Conservation (phyloP, 1,140 invertebrate genomes). For the Coenobita brevimanus region DNA sequence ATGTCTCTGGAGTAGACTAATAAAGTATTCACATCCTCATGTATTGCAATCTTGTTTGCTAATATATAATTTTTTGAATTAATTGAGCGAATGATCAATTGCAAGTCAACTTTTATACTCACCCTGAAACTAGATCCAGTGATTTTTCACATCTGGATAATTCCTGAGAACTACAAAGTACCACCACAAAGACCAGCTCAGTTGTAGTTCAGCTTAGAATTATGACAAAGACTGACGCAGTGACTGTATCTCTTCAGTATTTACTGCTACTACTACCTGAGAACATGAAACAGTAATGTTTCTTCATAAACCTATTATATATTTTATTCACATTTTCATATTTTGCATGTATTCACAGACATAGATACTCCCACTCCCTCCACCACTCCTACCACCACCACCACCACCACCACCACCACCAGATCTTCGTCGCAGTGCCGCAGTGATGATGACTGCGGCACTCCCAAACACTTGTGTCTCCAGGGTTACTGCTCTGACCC, state of each 20-base stretch:
- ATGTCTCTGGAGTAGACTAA: slow-evolving; percentile 58
- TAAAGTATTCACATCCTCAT: slow-evolving; percentile 41
- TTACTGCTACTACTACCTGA: slow-evolving; percentile 35
- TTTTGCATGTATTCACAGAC: slow-evolving; percentile 63
- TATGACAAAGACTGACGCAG: slow-evolving; percentile 35
- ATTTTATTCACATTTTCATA: slow-evolving; percentile 53
- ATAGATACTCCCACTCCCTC: slow-evolving; percentile 54
- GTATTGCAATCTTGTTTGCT: slow-evolving; percentile 48
- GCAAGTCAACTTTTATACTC: slow-evolving; percentile 43
- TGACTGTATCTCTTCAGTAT: slow-evolving; percentile 56
- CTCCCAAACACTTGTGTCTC: slow-evolving; percentile 70
- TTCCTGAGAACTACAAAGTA: slow-evolving; percentile 40
- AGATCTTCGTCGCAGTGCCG: slow-evolving; percentile 55
- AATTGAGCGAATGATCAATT: slow-evolving; percentile 41
- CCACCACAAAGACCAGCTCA: slow-evolving; percentile 51
- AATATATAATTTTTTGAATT: slow-evolving; percentile 49
- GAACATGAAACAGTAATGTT: slow-evolving; percentile 42
- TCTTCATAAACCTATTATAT: slow-evolving; percentile 27
- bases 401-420: slow-evolving; percentile 53
- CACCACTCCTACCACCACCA: slow-evolving; percentile 38
- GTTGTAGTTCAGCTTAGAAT: not conserved
- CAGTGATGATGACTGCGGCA: slow-evolving; percentile 71
- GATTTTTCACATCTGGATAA: slow-evolving; percentile 13
- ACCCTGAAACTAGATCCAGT: slow-evolving; percentile 38
- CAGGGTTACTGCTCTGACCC: slow-evolving; percentile 71